Evolutionary conservation across 2,797 vertebrate species (phyloP), one percentile per base, ranked within the genome.

Genomic region (Sebastes kiyomatsui): DNA sequence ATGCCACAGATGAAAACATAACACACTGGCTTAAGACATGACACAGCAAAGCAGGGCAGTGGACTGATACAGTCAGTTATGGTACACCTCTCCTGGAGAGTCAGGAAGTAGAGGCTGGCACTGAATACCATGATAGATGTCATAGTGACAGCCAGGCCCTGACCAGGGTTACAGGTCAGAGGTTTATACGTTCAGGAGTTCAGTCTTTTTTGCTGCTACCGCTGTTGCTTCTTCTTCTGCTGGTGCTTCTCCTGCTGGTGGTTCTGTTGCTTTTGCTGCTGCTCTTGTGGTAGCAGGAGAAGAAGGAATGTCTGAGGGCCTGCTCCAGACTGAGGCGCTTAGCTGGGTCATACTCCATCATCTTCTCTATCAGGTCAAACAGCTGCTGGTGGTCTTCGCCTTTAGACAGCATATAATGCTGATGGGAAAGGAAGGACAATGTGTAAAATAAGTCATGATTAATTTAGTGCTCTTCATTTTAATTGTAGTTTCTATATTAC

Each of bases 51-150:
- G 90, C 95, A 96, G 92, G 85, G 81, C 85, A 83, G 83, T 80
- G 92, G 97, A 98, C 97, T 98, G 97, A 98, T 97, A 91, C 97
- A 98, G 98, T 95, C 95, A 72, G 60, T 25, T 79, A 73, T 77
- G 59, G 46, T 88, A 42, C 35, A 83, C 84, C 92, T 94, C 92
- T 96, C 91, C 66, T 77, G 64, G 85, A 96, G 92, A 94, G 86
- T 84, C 87, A 77, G 83, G 77, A 82, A 64, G 69, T 75, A 18
- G 30, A 81, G 59, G 73, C 75, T 64, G 61, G 62, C 58, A 56
- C 56, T 4, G 22, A 73, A 54, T 62, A 55, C 72, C 46, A 22
- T 38, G 75, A 84, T 23, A 2, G 33, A 72, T 2, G 62, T 79
- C 77, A 80, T 7, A 49, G 64, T 30, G 79, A 84, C 81, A 72